These are phyloP conservation scores for Erythrocebus patas DNA, from an alignment of 2,113 vertebrate species.

Conservation along the genomic window DNA sequence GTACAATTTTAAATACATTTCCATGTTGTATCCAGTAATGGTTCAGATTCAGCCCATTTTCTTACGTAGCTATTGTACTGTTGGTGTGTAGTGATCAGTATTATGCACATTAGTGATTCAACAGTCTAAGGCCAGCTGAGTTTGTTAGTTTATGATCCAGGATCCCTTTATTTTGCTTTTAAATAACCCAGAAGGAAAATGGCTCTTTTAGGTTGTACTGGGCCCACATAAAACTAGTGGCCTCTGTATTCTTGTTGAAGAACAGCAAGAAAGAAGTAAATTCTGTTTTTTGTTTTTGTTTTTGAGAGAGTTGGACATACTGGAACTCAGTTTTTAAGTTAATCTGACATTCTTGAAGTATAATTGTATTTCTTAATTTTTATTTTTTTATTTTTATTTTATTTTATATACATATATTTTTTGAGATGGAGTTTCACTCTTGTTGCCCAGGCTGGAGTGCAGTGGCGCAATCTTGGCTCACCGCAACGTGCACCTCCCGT, in stretches of 20 bases:
- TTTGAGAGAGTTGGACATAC: neutral
- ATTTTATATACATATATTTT: too few relatives aligned
- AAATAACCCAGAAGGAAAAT: neutral
- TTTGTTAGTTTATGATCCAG: neutral
- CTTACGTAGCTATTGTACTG: neutral
- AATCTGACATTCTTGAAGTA: conserved; percentile 6
- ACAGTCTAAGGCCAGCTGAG: neutral
- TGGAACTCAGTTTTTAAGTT: neutral
- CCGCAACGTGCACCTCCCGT: too few relatives aligned
- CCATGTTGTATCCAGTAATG: neutral
- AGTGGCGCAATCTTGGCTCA: too few relatives aligned
- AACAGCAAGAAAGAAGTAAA: neutral
- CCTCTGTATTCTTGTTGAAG: conserved; percentile 9
- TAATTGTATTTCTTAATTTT: conserved; percentile 34
- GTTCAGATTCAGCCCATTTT: neutral
- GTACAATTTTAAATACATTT: neutral
- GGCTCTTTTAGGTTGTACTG: neutral
- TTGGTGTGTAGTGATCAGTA: neutral
- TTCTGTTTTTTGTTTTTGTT: neutral
- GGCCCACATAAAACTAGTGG: neutral
- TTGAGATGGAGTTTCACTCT: too few relatives aligned
- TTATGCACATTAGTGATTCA: neutral
- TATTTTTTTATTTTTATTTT: too few relatives aligned
- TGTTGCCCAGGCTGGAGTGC: too few relatives aligned
- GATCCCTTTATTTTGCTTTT: conserved; percentile 6